Evolutionary conservation across 2,888 invertebrate species (phyloP).

Genomic region (Eudemis profundana): DNA sequence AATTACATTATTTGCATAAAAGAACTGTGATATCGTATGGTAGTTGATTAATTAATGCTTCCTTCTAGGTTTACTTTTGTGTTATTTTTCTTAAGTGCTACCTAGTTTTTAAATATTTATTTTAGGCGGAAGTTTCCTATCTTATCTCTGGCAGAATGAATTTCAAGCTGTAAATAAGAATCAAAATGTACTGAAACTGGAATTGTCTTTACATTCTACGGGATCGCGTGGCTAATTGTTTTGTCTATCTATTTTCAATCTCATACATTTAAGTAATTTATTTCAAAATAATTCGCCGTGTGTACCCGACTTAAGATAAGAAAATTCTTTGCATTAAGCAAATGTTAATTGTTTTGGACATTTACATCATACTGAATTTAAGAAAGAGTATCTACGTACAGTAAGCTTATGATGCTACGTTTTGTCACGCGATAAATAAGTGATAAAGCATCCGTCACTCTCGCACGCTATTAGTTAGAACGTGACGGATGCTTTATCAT

Average conservation of each 20-base stretch:
- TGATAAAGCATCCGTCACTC: too few relatives aligned
- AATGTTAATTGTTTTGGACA: background rate
- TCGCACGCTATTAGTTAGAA: too few relatives aligned
- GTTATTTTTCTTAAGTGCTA: slow-evolving; percentile 53
- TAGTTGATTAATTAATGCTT: slow-evolving; percentile 79
- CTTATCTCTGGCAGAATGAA: slow-evolving; percentile 39
- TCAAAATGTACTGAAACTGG: slow-evolving; percentile 68
- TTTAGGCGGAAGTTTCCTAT: slow-evolving; percentile 49
- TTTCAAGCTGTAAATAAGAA: slow-evolving; percentile 67
- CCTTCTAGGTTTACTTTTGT: slow-evolving; percentile 63
- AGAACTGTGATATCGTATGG: slow-evolving; percentile 84
- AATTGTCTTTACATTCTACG: slow-evolving; percentile 71
- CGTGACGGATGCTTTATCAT: too few relatives aligned
- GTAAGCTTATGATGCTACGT: too few relatives aligned
- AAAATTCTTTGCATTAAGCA: slow-evolving; percentile 7
- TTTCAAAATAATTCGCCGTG: slow-evolving; percentile 24
- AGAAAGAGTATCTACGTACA: background rate
- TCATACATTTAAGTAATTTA: slow-evolving; percentile 5
- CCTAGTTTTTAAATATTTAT: slow-evolving; percentile 50
- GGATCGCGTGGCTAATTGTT: slow-evolving; percentile 15
- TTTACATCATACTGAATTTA: slow-evolving; percentile 9
- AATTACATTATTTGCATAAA: slow-evolving; percentile 82
- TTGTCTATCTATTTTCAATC: background rate
- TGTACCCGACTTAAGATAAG: slow-evolving; percentile 17
- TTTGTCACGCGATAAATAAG: too few relatives aligned